phyloP scores from a whole-genome alignment of 2,888 invertebrate species.

The Agonopterix arenella region DNA sequence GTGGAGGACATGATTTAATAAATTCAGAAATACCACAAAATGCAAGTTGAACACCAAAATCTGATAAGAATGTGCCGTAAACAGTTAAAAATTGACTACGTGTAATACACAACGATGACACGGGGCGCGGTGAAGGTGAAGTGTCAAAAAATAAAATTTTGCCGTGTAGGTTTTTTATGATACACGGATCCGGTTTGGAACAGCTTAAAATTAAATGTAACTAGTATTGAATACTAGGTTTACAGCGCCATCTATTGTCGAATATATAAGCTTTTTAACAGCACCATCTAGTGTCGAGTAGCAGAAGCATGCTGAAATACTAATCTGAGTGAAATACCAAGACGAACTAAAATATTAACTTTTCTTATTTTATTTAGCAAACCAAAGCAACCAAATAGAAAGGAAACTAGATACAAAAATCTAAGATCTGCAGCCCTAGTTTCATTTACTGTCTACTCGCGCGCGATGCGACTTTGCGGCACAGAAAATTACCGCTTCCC shows the following conservation, averaged over 20 bases:
- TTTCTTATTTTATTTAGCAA: no score
- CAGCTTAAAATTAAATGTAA: background rate
- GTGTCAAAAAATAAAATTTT: constrained; percentile 17
- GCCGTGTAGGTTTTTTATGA: constrained; percentile 1
- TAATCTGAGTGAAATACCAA: no score
- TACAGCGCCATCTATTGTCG: background rate
- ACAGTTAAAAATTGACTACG: constrained; percentile 42
- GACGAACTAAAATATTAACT: no score
- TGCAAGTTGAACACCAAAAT: constrained; percentile 17
- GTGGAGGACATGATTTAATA: constrained; percentile 52
- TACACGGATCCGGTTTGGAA: background rate
- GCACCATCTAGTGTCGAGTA: constrained; percentile 6
- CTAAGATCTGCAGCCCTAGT: no score
- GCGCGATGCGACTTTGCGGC: no score
- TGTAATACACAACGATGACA: constrained; percentile 38
- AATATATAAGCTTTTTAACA: background rate
- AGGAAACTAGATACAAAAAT: no score
- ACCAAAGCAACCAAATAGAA: no score
- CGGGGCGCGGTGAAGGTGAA: constrained; percentile 18
- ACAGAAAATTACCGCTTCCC: no score
- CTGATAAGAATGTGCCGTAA: constrained; percentile 32
- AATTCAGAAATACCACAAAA: constrained; percentile 13
- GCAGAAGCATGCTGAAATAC: background rate
- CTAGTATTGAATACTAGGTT: constrained; percentile 3
- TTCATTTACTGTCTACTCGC: no score